Conservation (phyloP, 1,140 invertebrate species). For the Drosophila tani region DNA sequence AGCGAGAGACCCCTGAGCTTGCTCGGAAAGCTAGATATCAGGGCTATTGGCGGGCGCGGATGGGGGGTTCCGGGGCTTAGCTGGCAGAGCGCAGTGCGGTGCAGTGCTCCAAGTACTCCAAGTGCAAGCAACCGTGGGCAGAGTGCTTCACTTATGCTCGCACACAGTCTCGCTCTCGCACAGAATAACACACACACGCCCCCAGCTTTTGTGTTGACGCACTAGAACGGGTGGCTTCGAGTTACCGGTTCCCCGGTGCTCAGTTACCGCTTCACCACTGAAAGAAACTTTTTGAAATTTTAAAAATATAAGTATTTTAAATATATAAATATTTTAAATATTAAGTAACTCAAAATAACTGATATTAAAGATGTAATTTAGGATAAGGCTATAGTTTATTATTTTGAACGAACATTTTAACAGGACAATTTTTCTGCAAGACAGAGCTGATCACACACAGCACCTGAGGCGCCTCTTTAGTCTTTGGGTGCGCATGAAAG, state of each 20-base stretch:
- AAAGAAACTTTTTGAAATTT: background rate
- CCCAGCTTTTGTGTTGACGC: constrained; percentile 73
- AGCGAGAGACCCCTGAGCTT: background rate
- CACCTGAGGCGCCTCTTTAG: too few relatives aligned
- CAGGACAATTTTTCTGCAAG: too few relatives aligned
- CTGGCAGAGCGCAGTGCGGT: constrained; percentile 37
- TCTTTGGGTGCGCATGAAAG: too few relatives aligned
- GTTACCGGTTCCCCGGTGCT: constrained; percentile 33
- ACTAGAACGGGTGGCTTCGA: constrained; percentile 46
- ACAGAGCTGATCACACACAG: too few relatives aligned
- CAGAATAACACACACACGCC: constrained; percentile 31
- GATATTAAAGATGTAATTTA: background rate
- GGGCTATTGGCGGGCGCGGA: background rate
- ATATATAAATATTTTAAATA: too few relatives aligned
- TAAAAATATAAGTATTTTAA: too few relatives aligned
- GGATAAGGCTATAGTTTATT: background rate
- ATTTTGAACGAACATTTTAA: background rate
- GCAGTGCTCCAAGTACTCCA: constrained; percentile 28
- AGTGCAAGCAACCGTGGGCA: constrained; percentile 64
- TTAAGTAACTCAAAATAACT: background rate
- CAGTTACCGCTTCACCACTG: constrained; percentile 20
- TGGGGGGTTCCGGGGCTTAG: constrained; percentile 18
- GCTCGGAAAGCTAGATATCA: constrained; percentile 3
- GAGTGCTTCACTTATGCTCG: constrained; percentile 52
- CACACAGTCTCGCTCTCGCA: constrained; percentile 28